Conservation (phyloP, 2,113 vertebrate genomes). For the Calidris pygmaea region DNA sequence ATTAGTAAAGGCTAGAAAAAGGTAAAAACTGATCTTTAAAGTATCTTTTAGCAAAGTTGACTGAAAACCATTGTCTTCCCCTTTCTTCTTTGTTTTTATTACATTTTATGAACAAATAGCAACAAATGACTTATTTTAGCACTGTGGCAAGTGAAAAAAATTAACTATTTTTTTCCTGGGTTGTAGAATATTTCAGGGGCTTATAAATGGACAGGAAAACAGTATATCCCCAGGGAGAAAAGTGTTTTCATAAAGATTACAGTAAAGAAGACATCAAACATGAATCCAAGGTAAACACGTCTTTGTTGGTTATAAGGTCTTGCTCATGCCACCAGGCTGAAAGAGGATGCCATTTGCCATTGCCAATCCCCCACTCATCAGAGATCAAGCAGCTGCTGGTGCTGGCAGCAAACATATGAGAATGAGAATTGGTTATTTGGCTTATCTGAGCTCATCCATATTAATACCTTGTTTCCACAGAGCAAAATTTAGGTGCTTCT, state of each 20-base stretch:
- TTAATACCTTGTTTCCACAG: not conserved
- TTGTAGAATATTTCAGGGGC: not conserved
- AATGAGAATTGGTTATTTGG: not conserved
- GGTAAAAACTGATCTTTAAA: not conserved
- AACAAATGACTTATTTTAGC: not conserved
- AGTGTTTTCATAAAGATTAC: not conserved
- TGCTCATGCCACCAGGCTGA: not conserved
- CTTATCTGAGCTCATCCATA: constrained; percentile 15
- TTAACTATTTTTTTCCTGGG: not conserved
- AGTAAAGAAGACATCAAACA: not conserved
- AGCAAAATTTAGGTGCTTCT: not conserved
- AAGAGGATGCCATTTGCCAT: not conserved
- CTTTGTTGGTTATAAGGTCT: not conserved
- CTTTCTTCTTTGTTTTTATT: not conserved
- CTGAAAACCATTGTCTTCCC: not conserved
- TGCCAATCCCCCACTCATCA: not conserved
- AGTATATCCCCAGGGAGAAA: not conserved
- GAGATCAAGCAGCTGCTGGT: not conserved
- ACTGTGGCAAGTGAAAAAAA: not conserved
- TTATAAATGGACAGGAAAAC: not conserved
- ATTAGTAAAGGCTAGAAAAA: not conserved
- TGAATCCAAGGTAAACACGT: not conserved
- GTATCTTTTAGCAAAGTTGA: not conserved
- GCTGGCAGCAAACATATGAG: not conserved
- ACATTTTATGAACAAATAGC: not conserved